Base-by-base conservation (phyloP, 1,140 invertebrate species). In the Teleogryllus occipitalis region DNA sequence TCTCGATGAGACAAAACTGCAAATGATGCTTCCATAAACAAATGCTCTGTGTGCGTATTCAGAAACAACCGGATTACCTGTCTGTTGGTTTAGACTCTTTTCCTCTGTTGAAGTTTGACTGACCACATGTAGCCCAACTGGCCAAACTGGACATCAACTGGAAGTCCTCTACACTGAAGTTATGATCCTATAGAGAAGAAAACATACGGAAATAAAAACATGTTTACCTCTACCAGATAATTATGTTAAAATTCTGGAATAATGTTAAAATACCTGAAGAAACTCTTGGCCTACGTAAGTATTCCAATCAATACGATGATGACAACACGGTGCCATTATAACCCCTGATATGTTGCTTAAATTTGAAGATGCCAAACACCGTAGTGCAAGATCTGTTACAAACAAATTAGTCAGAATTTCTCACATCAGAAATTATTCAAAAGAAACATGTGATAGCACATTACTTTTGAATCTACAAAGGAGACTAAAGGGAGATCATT, bases 281-380 rank as follows among this genome's bases (percentile, higher is more conserved):
- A 89, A 92, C 2, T 88, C 76, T 83, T 91, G 90, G 6, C 93
- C 95, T 48, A 91, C 88, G 85, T 94, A 96, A 0, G 89, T 85
- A 46, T 85, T 84, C 88, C 92, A 95, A 49, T 90, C 86, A 84
- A 94, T 96, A 77, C 91, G 89, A 86, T 97, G 95, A 87, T 97
- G 95, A 86, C 96, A 97, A 85, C 96, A 97, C 18, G 95, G 90
- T 7, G 95, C 94, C 84, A 97, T 89, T 15, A 94, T 84, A 18
- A 93, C 82, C 7, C 94, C 95, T 75, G 85, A 82, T 7, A 90
- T 86, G 76, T 85, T 86, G 21, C 83, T 81, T n/a, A n/a, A 10
- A n/a, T 21, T 77, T 83, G 81, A 82, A 78, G 86, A 84, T 54
- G 86, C 84, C 74, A 94, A 81, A 85, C 94, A 95, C 74, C 90